Evolutionary conservation across 2,797 vertebrate species (phyloP).

Genomic region (Ceryle rudis): DNA sequence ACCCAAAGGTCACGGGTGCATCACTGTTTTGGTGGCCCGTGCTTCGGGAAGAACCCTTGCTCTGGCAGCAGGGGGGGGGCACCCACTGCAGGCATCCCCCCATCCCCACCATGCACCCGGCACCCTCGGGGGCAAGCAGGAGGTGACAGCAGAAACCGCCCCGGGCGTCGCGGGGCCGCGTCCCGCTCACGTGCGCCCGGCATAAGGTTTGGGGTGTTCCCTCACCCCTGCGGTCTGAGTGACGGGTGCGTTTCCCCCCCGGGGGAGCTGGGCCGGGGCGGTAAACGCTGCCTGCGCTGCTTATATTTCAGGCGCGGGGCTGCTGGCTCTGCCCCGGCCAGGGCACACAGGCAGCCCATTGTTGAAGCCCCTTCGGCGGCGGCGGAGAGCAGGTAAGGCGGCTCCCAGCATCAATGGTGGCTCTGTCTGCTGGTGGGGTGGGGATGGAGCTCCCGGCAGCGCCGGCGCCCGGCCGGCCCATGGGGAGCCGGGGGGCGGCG

Average conservation of each 20-base stretch:
- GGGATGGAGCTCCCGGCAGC: background rate
- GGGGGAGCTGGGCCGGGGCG: background rate
- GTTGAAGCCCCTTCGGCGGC: slow-evolving; percentile 28
- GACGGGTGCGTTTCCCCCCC: background rate
- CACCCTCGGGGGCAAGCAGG: background rate
- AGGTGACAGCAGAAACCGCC: slow-evolving; percentile 30
- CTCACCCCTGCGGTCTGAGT: background rate
- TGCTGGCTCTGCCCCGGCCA: slow-evolving; percentile 43
- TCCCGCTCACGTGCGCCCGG: background rate
- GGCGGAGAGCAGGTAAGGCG: slow-evolving; percentile 39
- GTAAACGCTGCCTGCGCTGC: slow-evolving; percentile 18
- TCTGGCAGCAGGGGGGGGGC: too few relatives aligned
- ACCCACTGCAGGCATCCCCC: background rate
- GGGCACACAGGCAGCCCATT: slow-evolving; percentile 57
- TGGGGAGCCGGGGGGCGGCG: background rate
- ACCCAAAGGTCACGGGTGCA: background rate
- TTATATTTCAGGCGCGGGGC: slow-evolving; percentile 64
- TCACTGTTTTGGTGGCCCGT: fast-evolving
- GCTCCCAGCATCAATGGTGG: slow-evolving; percentile 40
- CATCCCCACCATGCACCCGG: fast-evolving
- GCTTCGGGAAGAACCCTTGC: background rate
- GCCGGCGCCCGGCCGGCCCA: background rate
- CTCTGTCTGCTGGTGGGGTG: slow-evolving; percentile 19
- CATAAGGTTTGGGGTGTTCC: background rate
- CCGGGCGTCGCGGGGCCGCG: background rate